Base-by-base conservation (phyloP, 2,113 vertebrate genomes). In the Alaudala cheleensis region DNA sequence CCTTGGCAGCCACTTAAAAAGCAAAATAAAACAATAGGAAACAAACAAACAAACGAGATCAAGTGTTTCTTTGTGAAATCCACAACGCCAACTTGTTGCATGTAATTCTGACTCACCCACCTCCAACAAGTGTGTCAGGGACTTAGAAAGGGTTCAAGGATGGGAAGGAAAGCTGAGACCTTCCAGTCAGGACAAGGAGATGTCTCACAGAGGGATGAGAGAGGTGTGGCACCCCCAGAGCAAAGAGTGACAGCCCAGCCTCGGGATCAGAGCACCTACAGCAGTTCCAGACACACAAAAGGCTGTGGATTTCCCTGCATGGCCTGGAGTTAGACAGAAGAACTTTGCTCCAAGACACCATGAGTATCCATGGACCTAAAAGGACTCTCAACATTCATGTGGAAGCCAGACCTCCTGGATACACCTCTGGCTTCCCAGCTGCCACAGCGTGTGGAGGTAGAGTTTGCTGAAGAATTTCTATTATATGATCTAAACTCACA, bases 391-490 rank as follows among this genome's bases (percentile, higher is more conserved):
- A 23, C 14, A 37, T 9, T 31, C 11, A 4, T 3, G 19, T 10
- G 21, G 33, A 50, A 81, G 40, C 21, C 61, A 47, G n/a, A 64
- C 2, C 15, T 49, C 15, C 3, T 3, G 25, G 14, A 19, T 34
- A 11, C 2, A 39, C 6, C 29, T 70, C 69, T 28, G 39, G 14
- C 17, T 90, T 31, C 26, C 19, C 82, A 47, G 33, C 28, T 49
- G 24, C 57, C 8, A 2, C 14, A 74, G 29, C 0, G 0, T 1
- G 6, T 17, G 15, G 8, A 57, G 4, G 4, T 58, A 67, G 26
- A 47, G 26, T 79, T 53, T 53, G 47, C 58, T 28, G 26, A 72
- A 25, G 12, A 49, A 80, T 9, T 71, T 54, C 26, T 56, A 40
- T 31, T n/a, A 24, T 4, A 3, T 4, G 1, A 24, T 28, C 37